These are phyloP conservation scores for Pyralis farinalis DNA, from an alignment of 2,888 invertebrate genomes.

Conservation along the genomic window DNA sequence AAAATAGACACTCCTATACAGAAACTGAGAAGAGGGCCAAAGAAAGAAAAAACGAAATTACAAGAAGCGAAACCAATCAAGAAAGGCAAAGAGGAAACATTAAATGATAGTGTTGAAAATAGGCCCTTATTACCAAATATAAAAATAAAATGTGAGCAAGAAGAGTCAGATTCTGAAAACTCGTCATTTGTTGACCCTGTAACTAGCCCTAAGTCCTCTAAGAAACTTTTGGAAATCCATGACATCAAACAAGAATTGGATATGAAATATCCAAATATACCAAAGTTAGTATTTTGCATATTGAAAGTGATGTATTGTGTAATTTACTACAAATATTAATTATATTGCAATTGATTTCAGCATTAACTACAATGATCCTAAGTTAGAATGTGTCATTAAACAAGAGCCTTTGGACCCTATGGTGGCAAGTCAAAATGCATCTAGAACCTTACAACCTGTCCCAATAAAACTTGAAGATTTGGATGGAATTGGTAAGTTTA, in stretches of 20 bases:
- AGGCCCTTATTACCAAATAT: conserved; percentile 63
- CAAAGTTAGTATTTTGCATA: conserved; percentile 49
- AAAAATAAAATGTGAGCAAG: conserved; percentile 66
- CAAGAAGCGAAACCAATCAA: conserved; percentile 40
- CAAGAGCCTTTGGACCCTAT: conserved; percentile 56
- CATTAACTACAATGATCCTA: conserved; percentile 45
- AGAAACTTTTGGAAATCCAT: conserved; percentile 49
- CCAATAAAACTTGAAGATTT: conserved; percentile 73
- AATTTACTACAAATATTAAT: conserved; percentile 7
- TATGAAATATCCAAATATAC: conserved; percentile 39
- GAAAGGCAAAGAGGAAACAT: conserved; percentile 55
- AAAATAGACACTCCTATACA: conserved; percentile 51
- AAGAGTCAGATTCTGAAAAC: conserved; percentile 73
- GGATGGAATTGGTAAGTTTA: conserved; percentile 67
- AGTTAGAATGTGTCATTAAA: conserved; percentile 52
- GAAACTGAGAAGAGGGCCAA: conserved; percentile 53
- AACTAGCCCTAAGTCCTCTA: conserved; percentile 62
- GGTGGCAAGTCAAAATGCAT: conserved; percentile 35
- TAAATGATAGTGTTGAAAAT: conserved; percentile 44
- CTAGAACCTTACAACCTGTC: conserved; percentile 52
- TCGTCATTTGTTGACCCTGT: conserved; percentile 68
- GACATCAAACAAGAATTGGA: conserved; percentile 67
- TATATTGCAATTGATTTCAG: conserved; percentile 24
- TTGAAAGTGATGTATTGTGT: neutral
- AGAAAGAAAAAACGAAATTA: conserved; percentile 51